Evolutionary conservation across 2,888 invertebrate species (phyloP), one percentile per base, ranked within the genome.

Genomic region (Ophion costatus): DNA sequence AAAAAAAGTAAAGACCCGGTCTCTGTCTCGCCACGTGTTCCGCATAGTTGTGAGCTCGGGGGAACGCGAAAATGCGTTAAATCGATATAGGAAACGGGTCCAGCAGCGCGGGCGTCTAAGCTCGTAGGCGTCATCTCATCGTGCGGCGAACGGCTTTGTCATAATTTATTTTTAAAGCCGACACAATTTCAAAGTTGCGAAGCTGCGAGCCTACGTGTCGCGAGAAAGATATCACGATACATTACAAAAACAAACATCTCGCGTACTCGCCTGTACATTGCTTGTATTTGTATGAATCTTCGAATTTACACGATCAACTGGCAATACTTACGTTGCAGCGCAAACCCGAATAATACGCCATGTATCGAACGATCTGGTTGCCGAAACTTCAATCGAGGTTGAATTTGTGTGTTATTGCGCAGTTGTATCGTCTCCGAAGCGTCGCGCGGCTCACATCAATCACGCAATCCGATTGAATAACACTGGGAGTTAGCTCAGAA

Each of bases 21-120:
- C 91, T 80, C 89, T 88, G 85, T 91, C 90, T 63, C 90, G 88
- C 91, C 90, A 91, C 71, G 90, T 90, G 85, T 86, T 89, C 80
- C 88, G 85, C 91, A 92, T 92, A 61, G 29, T 86, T 75, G 17
- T 42, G 61, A 59, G 33, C 33, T 22, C 69, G 74, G 59, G 67
- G 66, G 69, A 57, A 71, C 10, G 76, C 20, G 64, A 64, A 69
- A 67, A 59, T 70, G 14, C 57, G 56, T 42, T 17, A 45, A 80
- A 45, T 76, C 66, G 69, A 67, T 71, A 61, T 71, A 57, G 38
- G 63, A 64, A 78, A 69, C 56, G 64, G 29, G 78, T 67, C 67
- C 57, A 67, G n/a, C 14, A 61, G 63, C 10, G 7, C 22, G 20
- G 1, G 59, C 59, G 20, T 20, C 59, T 56, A 14, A n/a, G 73